Base-by-base conservation (phyloP, 37 sponge, comb jelly and placozoan genomes). In the Cladorhizidae sp. region DNA sequence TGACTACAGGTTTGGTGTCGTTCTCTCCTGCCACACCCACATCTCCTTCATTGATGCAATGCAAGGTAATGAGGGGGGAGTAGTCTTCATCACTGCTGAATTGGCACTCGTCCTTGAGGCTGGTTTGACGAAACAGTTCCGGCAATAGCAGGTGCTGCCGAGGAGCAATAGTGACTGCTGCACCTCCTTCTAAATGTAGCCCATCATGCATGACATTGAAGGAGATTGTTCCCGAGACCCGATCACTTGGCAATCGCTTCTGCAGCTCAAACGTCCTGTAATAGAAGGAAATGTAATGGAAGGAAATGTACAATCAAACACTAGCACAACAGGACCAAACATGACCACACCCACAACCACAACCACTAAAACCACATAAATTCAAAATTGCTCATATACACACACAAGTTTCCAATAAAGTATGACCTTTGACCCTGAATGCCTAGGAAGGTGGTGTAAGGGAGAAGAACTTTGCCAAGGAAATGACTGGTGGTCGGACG, bases 171-270 rank as follows among this genome's bases (percentile, higher is more conserved):
- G 59, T 14, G 11, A 17, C 1, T 12, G 2, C 36, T 45, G 49
- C 5, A 45, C 9, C 49, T 9, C 49, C 49, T 45, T 45, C 29
- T 61, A 28, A 28, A 61, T 23, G 62, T 7, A 61, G 62, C 3
- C 29, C 28, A n/a, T 2, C 23, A 56, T 76, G 64, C 38, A 20
- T 29, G n/a, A 87, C 49, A 15, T 82, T 67, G 22, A 89, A 32
- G 20, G 85, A 70, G 29, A 89, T 64, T 20, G 58, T 80, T 2
- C 90, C 90, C 1, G 45, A 25, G 38, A 84, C 85, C 0, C 76
- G 40, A 51, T 89, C 90, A 57, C 39, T 80, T 3, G 90, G 85
- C 9, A 80, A 36, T 49, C 85, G 76, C 40, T 89, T 84, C 50
- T 75, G 64, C 5, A 89, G 85, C 18, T 36, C 57, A 64, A 83